phyloP scores from a whole-genome alignment of 1,140 invertebrate genomes.

The Dinothrombium tinctorium region DNA sequence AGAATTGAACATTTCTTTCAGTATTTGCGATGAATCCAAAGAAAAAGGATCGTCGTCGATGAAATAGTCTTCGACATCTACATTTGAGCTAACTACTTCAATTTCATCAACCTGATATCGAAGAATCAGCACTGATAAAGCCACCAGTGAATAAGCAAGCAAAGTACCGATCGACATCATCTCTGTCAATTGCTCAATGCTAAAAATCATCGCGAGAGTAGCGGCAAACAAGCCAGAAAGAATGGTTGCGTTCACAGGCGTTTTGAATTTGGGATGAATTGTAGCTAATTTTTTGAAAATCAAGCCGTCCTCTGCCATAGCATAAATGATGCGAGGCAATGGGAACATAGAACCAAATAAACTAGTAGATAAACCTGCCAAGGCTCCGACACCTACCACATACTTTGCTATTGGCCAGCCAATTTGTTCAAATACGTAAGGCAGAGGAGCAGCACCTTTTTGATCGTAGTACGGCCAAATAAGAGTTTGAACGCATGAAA shows the following conservation, averaged over 20 bases:
- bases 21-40: too few relatives aligned
- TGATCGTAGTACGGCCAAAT: slow-evolving; percentile 57
- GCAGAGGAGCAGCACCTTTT: slow-evolving; percentile 34
- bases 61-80: too few relatives aligned
- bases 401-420: slow-evolving; percentile 45
- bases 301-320: slow-evolving; percentile 77
- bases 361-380: slow-evolving; percentile 45
- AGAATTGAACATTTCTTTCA: too few relatives aligned
- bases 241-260: slow-evolving; percentile 54
- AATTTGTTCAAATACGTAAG: slow-evolving; percentile 40
- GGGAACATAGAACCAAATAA: slow-evolving; percentile 89
- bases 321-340: slow-evolving; percentile 77
- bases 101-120: too few relatives aligned
- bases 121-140: slow-evolving; percentile 64
- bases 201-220: slow-evolving; percentile 52
- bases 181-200: slow-evolving; percentile 62
- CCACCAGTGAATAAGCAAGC: slow-evolving; percentile 68
- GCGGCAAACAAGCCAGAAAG: slow-evolving; percentile 53
- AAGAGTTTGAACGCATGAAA: slow-evolving; percentile 62
- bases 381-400: slow-evolving; percentile 47
- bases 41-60: too few relatives aligned
- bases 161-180: slow-evolving; percentile 89
- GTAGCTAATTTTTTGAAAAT: slow-evolving; percentile 39
- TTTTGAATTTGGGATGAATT: slow-evolving; percentile 35
- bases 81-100: too few relatives aligned